Percentiles rank a stretch among this genome's conserved stretches.
Conservation (phyloP, 2,797 vertebrate species). For the Falco cherrug region DNA sequence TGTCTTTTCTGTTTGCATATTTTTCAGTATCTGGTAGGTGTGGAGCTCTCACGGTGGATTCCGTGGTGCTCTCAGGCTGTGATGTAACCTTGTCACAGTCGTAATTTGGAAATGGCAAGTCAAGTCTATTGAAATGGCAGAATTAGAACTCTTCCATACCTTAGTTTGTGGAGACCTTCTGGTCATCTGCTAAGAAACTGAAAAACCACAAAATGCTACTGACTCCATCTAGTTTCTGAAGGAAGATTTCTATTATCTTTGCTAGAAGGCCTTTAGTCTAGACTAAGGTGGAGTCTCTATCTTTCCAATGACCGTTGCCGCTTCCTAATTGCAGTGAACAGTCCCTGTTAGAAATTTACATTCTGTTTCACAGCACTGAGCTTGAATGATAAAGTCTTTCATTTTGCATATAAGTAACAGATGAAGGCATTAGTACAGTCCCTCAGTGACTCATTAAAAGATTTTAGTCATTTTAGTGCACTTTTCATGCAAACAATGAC, state of each 20-base stretch:
- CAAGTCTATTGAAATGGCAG: background rate
- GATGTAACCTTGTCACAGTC: background rate
- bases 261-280: background rate
- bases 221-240: background rate
- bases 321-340: background rate
- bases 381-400: background rate
- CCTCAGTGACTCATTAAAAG: slow-evolving; percentile 47
- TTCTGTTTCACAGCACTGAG: background rate
- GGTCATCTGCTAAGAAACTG: background rate
- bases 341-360: background rate
- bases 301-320: background rate
- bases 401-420: background rate
- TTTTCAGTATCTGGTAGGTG: background rate
- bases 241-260: background rate
- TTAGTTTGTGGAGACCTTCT: background rate
- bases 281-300: background rate
- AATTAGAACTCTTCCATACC: background rate
- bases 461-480: slow-evolving; percentile 1
- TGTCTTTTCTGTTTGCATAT: background rate
- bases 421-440: slow-evolving; percentile 25
- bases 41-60: background rate
- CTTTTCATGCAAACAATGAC: background rate
- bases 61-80: rapidly evolving
- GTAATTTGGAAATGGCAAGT: background rate
- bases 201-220: background rate